phyloP scores from a whole-genome alignment of 2,113 vertebrate genomes.

The Cheirogaleus medius region DNA sequence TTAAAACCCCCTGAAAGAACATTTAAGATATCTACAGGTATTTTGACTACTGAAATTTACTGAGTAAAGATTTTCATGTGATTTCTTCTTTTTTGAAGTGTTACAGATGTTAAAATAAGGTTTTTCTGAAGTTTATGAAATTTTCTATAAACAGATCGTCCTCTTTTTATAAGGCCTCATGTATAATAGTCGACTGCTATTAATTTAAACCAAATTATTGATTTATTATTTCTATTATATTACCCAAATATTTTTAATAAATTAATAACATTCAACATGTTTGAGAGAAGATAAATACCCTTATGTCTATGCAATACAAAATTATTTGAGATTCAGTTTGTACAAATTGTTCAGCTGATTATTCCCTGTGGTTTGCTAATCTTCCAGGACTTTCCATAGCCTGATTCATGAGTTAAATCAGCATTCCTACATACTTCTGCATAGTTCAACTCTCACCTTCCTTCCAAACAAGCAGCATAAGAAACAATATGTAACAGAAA shows the following conservation, averaged over 20 bases:
- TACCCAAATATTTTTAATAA: neutral
- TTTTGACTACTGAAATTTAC: slow-evolving; percentile 28
- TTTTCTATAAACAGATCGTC: slow-evolving; percentile 14
- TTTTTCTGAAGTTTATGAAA: neutral
- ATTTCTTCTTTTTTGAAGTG: neutral
- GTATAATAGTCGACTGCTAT: neutral
- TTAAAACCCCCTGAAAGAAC: neutral
- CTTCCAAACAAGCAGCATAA: neutral
- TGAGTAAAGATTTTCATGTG: neutral
- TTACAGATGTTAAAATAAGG: neutral
- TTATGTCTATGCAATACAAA: neutral
- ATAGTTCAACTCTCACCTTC: neutral
- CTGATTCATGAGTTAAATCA: neutral
- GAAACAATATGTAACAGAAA: neutral
- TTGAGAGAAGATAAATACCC: neutral
- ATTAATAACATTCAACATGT: neutral
- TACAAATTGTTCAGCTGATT: neutral
- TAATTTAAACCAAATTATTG: slow-evolving; percentile 20
- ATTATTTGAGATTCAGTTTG: neutral
- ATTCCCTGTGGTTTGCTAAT: neutral
- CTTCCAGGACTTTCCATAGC: neutral
- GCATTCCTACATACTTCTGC: neutral
- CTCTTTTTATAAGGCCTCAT: neutral
- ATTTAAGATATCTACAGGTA: neutral
- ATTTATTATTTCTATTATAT: neutral